A percentile compares a stretch with the other conserved stretches of the same genome.
These are phyloP conservation scores for Dromiciops gliroides DNA, from an alignment of 2,113 vertebrate genomes.

Conservation along the genomic window DNA sequence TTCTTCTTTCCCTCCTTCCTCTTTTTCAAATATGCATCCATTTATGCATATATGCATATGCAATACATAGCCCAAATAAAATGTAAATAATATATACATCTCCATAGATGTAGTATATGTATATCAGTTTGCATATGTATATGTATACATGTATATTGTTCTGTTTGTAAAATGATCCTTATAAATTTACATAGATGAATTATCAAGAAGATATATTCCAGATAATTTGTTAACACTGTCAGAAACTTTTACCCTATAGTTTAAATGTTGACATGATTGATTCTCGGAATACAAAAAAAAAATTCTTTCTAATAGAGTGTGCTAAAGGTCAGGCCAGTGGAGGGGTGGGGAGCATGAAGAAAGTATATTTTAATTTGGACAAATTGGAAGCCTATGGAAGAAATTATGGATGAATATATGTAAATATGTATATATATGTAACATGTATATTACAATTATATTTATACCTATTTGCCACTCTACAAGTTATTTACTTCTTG, in stretches of 20 bases:
- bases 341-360: background rate
- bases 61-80: background rate
- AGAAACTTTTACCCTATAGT: background rate
- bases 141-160: background rate
- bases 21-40: too few species aligned
- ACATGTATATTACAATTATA: background rate
- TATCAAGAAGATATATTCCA: background rate
- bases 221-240: background rate
- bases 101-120: background rate
- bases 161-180: background rate
- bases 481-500: background rate
- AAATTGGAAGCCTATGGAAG: background rate
- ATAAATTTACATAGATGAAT: background rate
- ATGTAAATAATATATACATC: background rate
- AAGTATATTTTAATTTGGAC: background rate
- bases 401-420: background rate
- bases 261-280: background rate
- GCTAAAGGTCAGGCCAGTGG: background rate
- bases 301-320: background rate
- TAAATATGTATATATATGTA: background rate
- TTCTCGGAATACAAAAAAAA: background rate
- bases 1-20: too few species aligned
- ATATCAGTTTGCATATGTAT: background rate
- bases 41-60: background rate
- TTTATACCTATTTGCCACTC: background rate